Evolutionary conservation across 2,888 invertebrate species (phyloP).

Genomic region (Selenia dentaria): DNA sequence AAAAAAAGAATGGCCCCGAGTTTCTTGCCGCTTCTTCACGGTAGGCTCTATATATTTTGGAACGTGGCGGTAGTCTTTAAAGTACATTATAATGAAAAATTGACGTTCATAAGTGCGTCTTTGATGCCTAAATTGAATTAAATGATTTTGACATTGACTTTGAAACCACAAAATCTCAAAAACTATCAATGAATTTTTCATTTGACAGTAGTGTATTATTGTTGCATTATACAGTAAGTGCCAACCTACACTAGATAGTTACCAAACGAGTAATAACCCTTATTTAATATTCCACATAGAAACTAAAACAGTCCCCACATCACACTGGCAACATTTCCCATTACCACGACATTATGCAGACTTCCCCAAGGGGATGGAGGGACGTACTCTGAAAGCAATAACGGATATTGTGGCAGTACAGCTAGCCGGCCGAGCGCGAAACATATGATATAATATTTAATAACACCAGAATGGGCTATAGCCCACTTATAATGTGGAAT

Average conservation of each 20-base stretch:
- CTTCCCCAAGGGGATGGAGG: conserved; percentile 7
- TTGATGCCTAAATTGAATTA: too few species aligned
- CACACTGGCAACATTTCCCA: conserved; percentile 16
- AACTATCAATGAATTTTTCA: too few species aligned
- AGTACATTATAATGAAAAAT: too few species aligned
- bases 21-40: too few species aligned
- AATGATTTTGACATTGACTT: too few species aligned
- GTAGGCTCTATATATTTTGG: too few species aligned
- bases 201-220: too few species aligned
- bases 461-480: conserved; percentile 5
- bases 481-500: conserved; percentile 7
- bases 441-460: conserved; percentile 15
- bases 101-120: too few species aligned
- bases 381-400: conserved; percentile 10
- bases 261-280: conserved; percentile 3
- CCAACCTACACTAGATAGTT: neutral
- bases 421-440: neutral
- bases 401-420: conserved; percentile 18
- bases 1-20: too few species aligned
- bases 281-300: conserved; percentile 4
- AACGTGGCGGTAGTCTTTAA: too few species aligned
- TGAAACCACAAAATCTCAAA: too few species aligned
- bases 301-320: neutral
- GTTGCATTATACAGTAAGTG: too few species aligned
- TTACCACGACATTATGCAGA: conserved; percentile 17